phyloP scores from a whole-genome alignment of 2,797 vertebrate genomes.

The Macropodus opercularis region DNA sequence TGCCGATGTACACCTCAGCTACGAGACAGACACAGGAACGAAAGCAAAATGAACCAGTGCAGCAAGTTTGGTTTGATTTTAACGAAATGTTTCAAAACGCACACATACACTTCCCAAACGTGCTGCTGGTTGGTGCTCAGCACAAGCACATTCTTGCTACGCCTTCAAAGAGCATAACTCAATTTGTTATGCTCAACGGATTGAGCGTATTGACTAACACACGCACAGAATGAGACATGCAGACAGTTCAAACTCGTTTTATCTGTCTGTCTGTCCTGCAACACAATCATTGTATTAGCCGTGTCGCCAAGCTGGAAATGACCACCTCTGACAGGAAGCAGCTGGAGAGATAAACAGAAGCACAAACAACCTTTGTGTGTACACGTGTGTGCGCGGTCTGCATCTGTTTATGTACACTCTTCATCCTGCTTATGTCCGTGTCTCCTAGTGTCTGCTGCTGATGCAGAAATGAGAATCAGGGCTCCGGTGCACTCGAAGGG shows the following conservation, averaged over 20 bases:
- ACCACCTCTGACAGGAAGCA: slow-evolving; percentile 64
- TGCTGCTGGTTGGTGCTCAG: too few relatives aligned
- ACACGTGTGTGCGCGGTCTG: slow-evolving; percentile 9
- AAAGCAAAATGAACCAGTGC: neutral
- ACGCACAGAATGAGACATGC: slow-evolving; percentile 21
- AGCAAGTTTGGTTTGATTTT: neutral
- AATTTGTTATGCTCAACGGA: neutral
- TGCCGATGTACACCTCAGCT: slow-evolving; percentile 98
- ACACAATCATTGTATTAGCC: slow-evolving; percentile 67
- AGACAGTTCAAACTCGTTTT: slow-evolving; percentile 44
- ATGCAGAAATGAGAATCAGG: slow-evolving; percentile 25
- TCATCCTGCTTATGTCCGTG: slow-evolving; percentile 22
- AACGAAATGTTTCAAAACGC: too few relatives aligned
- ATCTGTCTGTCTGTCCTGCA: slow-evolving; percentile 43
- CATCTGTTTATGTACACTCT: slow-evolving; percentile 21
- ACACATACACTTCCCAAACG: too few relatives aligned
- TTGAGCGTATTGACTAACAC: slow-evolving; percentile 10
- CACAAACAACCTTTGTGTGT: slow-evolving; percentile 34
- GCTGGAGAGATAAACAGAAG: slow-evolving; percentile 53
- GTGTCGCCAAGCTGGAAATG: slow-evolving; percentile 62
- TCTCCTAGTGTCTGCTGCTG: slow-evolving; percentile 16
- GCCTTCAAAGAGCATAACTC: neutral
- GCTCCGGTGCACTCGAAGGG: slow-evolving; percentile 1
- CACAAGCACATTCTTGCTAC: neutral
- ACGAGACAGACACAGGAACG: slow-evolving; percentile 8